These are phyloP conservation scores for Diabrotica undecimpunctata DNA, from an alignment of 1,140 invertebrate genomes.

Conservation along the genomic window DNA sequence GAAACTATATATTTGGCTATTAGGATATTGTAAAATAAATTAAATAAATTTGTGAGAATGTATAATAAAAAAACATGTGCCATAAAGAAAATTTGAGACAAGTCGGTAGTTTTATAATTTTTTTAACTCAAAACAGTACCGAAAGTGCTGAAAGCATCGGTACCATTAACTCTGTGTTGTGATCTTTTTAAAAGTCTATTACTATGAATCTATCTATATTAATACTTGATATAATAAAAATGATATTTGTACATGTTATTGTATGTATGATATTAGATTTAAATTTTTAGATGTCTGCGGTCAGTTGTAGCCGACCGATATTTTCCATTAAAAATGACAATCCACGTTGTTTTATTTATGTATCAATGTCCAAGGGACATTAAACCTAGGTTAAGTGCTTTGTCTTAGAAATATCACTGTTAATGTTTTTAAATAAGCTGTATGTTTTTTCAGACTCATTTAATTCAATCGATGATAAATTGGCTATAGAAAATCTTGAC, in stretches of 20 bases:
- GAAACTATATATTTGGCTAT: not conserved
- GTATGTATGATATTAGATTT: conserved; percentile 43
- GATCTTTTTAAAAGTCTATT: conserved; percentile 51
- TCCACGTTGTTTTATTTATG: conserved; percentile 38
- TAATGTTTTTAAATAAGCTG: conserved; percentile 41
- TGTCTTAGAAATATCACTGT: conserved; percentile 37
- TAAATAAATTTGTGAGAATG: conserved; percentile 21
- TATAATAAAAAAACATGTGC: conserved; percentile 32
- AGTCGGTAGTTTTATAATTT: conserved; percentile 25
- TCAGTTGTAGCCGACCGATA: conserved; percentile 23
- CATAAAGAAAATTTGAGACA: conserved; percentile 26
- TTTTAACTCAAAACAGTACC: conserved; percentile 36
- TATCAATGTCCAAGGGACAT: conserved; percentile 38
- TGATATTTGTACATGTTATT: conserved; percentile 49
- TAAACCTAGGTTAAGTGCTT: conserved; percentile 42
- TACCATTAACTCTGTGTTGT: conserved; percentile 49
- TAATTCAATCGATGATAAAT: not conserved
- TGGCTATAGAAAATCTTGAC: no score
- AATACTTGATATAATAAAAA: conserved; percentile 45
- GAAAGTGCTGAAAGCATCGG: conserved; percentile 29
- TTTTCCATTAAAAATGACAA: conserved; percentile 44
- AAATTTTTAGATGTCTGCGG: conserved; percentile 32
- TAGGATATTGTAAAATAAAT: conserved; percentile 15
- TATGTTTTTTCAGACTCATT: conserved; percentile 34
- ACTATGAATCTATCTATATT: conserved; percentile 50